Evolutionary conservation across 2,888 invertebrate species (phyloP).

Genomic region (Zeuzera pyrina): DNA sequence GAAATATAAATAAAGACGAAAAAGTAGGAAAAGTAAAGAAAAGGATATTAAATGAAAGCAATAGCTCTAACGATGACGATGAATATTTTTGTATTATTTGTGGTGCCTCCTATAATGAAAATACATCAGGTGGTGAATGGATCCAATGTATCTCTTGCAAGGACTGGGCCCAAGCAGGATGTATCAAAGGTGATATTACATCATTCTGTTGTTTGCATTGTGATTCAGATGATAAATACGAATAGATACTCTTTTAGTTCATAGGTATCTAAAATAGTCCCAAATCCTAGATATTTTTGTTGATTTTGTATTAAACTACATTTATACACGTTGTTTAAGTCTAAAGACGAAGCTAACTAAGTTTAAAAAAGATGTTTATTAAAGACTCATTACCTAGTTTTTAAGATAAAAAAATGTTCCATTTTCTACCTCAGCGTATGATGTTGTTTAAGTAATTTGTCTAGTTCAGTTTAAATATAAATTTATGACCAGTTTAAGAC

Average conservation of each 20-base stretch:
- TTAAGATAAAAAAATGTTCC: too few relatives aligned
- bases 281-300: too few relatives aligned
- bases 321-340: too few relatives aligned
- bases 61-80: background rate
- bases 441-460: too few relatives aligned
- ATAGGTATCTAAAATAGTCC: too few relatives aligned
- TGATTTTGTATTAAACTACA: too few relatives aligned
- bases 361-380: too few relatives aligned
- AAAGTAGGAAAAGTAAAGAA: background rate
- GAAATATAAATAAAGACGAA: background rate
- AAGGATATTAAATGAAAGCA: background rate
- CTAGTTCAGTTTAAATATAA: too few relatives aligned
- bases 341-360: too few relatives aligned
- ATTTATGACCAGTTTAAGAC: too few relatives aligned
- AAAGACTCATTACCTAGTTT: too few relatives aligned
- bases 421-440: too few relatives aligned
- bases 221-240: conserved; percentile 2
- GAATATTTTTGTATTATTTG: conserved; percentile 1
- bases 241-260: conserved; percentile 1
- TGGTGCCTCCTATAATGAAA: background rate
- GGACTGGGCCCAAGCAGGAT: conserved; percentile 1
- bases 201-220: background rate
- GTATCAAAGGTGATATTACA: conserved; percentile 1
- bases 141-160: conserved; percentile 3
- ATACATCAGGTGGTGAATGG: conserved; percentile 2